Conservation (phyloP, 2,888 invertebrate species). For the Dryomyza anilis region DNA sequence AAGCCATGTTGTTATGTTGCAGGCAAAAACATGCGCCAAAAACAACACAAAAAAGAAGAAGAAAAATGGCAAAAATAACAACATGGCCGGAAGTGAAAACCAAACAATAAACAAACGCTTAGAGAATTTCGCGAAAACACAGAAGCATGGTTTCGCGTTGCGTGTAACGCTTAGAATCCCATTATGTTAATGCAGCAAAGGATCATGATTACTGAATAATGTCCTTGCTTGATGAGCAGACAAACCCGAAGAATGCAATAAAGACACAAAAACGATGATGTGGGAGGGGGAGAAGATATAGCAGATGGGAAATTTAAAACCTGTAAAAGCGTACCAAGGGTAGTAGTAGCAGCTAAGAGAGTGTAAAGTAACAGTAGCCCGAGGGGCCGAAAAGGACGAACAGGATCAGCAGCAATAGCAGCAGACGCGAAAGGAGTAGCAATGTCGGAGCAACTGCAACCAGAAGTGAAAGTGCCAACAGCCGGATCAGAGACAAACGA, state of each 20-base stretch:
- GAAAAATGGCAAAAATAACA: not conserved
- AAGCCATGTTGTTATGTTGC: not conserved
- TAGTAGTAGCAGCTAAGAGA: no score
- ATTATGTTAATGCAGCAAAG: constrained; percentile 35
- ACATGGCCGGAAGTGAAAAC: not conserved
- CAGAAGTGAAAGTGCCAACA: not conserved
- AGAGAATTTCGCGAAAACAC: not conserved
- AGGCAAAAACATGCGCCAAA: not conserved
- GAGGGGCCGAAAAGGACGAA: no score
- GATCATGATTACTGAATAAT: constrained; percentile 31
- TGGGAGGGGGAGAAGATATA: no score
- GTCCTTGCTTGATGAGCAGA: not conserved
- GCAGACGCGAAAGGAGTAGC: not conserved
- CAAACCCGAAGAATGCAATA: not conserved
- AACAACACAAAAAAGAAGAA: not conserved
- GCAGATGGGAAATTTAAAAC: no score
- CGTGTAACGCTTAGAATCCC: constrained; percentile 34
- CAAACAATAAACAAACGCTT: constrained; percentile 9
- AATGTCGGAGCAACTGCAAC: not conserved
- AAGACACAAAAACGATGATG: not conserved
- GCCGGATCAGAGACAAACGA: not conserved
- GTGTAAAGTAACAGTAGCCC: no score
- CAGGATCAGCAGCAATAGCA: not conserved
- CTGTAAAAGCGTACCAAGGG: no score
- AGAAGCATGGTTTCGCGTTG: constrained; percentile 25